phyloP scores from a whole-genome alignment of 2,113 vertebrate species.

The Hippopotamus amphibius region DNA sequence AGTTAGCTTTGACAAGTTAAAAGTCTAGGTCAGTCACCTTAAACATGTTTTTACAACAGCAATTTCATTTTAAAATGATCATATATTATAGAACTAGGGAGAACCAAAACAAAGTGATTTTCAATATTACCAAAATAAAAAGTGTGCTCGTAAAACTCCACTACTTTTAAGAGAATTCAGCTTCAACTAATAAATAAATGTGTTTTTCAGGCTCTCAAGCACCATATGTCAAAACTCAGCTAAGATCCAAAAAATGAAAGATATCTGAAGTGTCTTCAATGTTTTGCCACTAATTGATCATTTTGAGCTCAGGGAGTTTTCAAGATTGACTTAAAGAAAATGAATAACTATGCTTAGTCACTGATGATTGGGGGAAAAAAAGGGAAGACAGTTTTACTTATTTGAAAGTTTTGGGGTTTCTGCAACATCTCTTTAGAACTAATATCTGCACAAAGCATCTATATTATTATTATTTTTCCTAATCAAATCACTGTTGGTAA shows the following conservation, averaged over 20 bases:
- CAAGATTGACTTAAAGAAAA: constrained; percentile 77
- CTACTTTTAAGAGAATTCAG: constrained; percentile 58
- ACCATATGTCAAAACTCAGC: constrained; percentile 56
- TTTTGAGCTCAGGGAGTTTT: constrained; percentile 66
- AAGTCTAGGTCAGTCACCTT: not conserved
- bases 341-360: constrained; percentile 69
- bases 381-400: constrained; percentile 44
- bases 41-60: not conserved
- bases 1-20: not conserved
- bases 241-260: constrained; percentile 68
- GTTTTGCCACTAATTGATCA: constrained; percentile 75
- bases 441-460: constrained; percentile 21
- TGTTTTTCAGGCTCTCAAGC: constrained; percentile 78
- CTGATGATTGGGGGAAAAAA: constrained; percentile 66
- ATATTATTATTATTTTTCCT: not conserved
- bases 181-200: constrained; percentile 74
- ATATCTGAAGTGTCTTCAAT: constrained; percentile 48
- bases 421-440: constrained; percentile 51
- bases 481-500: not conserved
- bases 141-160: constrained; percentile 50
- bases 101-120: not conserved
- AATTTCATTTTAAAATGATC: not conserved
- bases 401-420: constrained; percentile 49
- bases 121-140: not conserved
- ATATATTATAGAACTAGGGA: not conserved